phyloP scores from a whole-genome alignment of 1,140 invertebrate species.

The Harpegnathos saltator region DNA sequence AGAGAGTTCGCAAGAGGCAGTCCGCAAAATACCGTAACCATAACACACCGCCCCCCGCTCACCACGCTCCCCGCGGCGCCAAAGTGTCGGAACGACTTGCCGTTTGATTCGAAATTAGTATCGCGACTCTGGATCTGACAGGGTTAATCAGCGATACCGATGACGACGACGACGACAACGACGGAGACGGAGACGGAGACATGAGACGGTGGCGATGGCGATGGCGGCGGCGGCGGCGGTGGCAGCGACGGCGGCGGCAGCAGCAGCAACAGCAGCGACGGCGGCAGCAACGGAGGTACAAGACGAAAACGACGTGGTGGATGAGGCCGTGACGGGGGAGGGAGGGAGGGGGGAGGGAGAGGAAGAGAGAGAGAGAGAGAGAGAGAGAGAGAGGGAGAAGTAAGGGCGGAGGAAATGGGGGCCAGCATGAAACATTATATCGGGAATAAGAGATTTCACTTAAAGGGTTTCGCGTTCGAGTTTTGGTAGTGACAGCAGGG shows the following conservation, averaged over 20 bases:
- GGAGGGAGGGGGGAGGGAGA: background rate
- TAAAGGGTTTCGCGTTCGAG: conserved; percentile 86
- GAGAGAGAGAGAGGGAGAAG: background rate
- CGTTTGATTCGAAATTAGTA: conserved; percentile 86
- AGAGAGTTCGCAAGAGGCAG: background rate
- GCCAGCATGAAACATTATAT: conserved; percentile 81
- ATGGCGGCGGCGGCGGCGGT: background rate
- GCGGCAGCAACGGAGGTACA: conserved; percentile 39
- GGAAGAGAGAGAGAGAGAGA: conserved; percentile 2
- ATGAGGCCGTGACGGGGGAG: background rate
- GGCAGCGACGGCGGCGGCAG: background rate
- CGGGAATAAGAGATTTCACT: conserved; percentile 86
- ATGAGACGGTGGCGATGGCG: background rate
- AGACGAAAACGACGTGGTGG: conserved; percentile 42
- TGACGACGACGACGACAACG: conserved; percentile 9
- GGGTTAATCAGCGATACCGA: conserved; percentile 83
- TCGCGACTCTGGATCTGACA: conserved; percentile 85
- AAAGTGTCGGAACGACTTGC: conserved; percentile 50
- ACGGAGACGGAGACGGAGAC: background rate
- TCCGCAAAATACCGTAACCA: background rate
- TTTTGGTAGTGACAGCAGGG: conserved; percentile 86
- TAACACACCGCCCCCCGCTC: background rate
- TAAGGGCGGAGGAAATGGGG: background rate
- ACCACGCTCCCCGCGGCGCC: conserved; percentile 2
- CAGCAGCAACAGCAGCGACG: background rate